Evolutionary conservation across 2,888 invertebrate species (phyloP).

Genomic region (Philonicus albiceps): DNA sequence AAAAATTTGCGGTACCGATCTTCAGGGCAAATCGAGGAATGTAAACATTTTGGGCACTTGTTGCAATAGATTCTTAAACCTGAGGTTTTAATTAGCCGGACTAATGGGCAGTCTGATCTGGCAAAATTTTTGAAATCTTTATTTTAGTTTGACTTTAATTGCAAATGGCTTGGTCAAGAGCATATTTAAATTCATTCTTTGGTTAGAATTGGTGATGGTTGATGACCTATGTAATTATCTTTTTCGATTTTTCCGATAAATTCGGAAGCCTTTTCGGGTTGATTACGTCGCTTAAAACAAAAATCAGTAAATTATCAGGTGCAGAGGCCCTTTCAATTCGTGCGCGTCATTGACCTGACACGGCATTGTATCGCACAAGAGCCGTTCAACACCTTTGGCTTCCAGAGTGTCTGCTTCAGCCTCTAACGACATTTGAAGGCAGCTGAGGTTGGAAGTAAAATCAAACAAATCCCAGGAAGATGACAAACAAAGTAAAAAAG

Average conservation of each 20-base stretch:
- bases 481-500: conserved; percentile 15
- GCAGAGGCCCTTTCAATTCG: not conserved
- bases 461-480: conserved; percentile 28
- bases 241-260: not conserved
- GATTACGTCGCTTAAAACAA: not conserved
- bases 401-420: not conserved
- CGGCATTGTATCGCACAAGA: not conserved
- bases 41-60: too few species aligned
- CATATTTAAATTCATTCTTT: not conserved
- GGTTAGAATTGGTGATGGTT: not conserved
- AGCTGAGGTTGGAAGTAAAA: conserved; percentile 12
- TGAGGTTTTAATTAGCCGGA: too few species aligned
- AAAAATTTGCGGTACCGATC: too few species aligned
- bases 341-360: conserved; percentile 25
- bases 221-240: not conserved
- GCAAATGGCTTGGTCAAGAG: not conserved
- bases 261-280: not conserved
- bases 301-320: not conserved
- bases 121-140: too few species aligned
- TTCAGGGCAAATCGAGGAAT: too few species aligned
- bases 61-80: too few species aligned
- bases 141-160: not conserved
- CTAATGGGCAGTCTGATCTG: too few species aligned
- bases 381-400: not conserved
- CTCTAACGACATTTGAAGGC: conserved; percentile 2